Percentiles rank a stretch among this genome's conserved stretches.
phyloP scores from a whole-genome alignment of 2,797 vertebrate species.

The Crocidura indochinensis region DNA sequence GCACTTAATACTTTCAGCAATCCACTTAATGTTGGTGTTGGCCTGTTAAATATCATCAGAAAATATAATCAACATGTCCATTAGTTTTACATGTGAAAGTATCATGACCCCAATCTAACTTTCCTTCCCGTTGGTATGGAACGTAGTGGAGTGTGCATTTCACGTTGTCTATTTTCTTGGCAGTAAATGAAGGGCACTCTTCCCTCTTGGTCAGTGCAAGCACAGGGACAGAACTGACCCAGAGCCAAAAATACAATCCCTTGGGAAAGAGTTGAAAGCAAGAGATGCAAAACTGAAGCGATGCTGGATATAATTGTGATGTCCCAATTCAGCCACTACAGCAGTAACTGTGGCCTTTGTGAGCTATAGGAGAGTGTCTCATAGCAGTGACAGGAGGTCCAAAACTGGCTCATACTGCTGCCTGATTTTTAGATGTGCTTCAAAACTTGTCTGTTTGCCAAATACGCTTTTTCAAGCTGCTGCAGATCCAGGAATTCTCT shows the following conservation, averaged over 20 bases:
- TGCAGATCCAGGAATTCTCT: background rate
- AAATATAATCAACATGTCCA: background rate
- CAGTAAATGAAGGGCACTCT: background rate
- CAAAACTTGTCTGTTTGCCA: constrained; percentile 10
- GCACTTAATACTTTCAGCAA: constrained; percentile 28
- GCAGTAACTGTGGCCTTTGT: too few relatives aligned
- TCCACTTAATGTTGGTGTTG: constrained; percentile 5
- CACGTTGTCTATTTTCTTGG: constrained; percentile 7
- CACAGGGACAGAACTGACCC: background rate
- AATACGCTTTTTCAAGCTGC: constrained; percentile 32
- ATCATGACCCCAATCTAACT: background rate
- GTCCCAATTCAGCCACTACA: too few relatives aligned
- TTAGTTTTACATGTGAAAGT: background rate
- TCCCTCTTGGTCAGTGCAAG: background rate
- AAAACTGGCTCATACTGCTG: background rate
- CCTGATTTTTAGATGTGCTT: background rate
- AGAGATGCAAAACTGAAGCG: constrained; percentile 33
- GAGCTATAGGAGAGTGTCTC: too few relatives aligned
- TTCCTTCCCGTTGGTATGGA: background rate
- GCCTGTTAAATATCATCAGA: constrained; percentile 19
- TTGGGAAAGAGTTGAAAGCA: constrained; percentile 13
- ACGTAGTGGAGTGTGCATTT: background rate
- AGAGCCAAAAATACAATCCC: background rate
- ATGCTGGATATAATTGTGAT: background rate
- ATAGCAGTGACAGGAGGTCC: too few relatives aligned